Base-by-base conservation (phyloP, 2,888 invertebrate genomes). In the Pseudococcus viburni region DNA sequence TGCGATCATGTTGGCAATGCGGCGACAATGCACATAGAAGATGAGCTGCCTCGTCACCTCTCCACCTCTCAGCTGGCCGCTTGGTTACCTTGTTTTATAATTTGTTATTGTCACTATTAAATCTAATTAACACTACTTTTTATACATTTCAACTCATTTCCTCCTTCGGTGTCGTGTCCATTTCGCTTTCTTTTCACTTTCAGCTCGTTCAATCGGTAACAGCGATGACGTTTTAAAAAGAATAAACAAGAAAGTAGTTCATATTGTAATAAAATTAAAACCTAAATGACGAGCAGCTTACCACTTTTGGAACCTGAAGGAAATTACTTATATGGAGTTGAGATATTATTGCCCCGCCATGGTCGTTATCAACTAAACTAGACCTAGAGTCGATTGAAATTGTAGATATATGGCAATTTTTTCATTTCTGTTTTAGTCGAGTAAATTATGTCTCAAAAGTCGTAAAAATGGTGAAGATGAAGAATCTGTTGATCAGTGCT, bases 161-260 rank as follows among this genome's bases (percentile, higher is more conserved):
- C 77, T 77, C 77, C 33, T 77, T 77, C 77, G 39, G 39, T 17
- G 15, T 77, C 39, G 77, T 39, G 39, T 77, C 33, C 77, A 77
- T 77, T 77, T 77, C 77, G 77, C 77, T 77, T 77, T 77, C 77
- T 77, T 77, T 77, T 77, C 77, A 77, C 77, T 77, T 77, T 77
- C 77, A 39, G 39, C 39, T 39, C 33, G 39, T 77, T 22, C 64
- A 64, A 64, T 64, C 22, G 64, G 64, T 64, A 64, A 64, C 64
- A 64, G 77, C 77, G 77, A 77, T 77, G 77, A 77, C 77, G 77
- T 77, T 77, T 64, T 12, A 22, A 64, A 64, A 64, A 22, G 64
- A 64, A 22, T 64, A 64, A 64, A 64, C 64, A 64, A 64, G 64
- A 64, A 64, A 64, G 64, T 64, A 64, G 64, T 64, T 22, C 64